These are phyloP conservation scores for Drosophila atroscutellata DNA, from an alignment of 2,888 invertebrate genomes.

Conservation along the genomic window DNA sequence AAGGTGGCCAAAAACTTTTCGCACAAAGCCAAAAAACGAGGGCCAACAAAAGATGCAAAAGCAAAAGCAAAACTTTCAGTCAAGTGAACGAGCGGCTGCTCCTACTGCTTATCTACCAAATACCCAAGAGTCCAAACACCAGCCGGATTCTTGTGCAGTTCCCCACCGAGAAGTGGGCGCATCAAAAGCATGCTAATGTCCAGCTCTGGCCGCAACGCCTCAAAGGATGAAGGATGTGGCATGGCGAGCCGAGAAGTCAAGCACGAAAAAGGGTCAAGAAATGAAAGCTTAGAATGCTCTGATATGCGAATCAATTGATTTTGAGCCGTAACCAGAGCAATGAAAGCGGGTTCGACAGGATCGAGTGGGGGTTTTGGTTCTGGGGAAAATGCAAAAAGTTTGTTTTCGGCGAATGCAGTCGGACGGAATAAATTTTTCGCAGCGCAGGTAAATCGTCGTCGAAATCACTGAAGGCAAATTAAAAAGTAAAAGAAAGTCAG, in stretches of 20 bases:
- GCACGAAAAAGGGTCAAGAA: conserved; percentile 80
- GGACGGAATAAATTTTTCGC: conserved; percentile 74
- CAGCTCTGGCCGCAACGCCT: conserved; percentile 59
- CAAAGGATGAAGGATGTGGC: conserved; percentile 7
- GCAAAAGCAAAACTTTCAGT: conserved; percentile 56
- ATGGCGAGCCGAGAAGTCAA: conserved; percentile 64
- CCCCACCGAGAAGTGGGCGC: conserved; percentile 37
- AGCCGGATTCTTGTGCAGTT: not conserved
- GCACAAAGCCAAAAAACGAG: conserved; percentile 44
- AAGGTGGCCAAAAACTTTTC: conserved; percentile 70
- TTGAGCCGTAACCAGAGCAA: conserved; percentile 61
- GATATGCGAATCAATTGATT: conserved; percentile 80
- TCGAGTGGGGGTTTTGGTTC: not conserved
- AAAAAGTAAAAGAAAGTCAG: conserved; percentile 50
- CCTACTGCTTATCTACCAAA: conserved; percentile 67
- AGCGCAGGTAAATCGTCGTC: conserved; percentile 79
- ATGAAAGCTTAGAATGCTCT: conserved; percentile 63
- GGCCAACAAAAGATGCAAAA: conserved; percentile 17
- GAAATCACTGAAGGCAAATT: conserved; percentile 77
- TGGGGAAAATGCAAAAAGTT: conserved; percentile 59
- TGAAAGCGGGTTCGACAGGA: conserved; percentile 14
- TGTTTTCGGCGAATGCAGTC: conserved; percentile 77
- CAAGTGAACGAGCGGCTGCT: conserved; percentile 42
- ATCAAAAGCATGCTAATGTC: conserved; percentile 81
- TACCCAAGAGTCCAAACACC: conserved; percentile 30